Percentiles rank a stretch among this genome's conserved stretches.
Evolutionary conservation across 2,888 invertebrate species (phyloP).

Genomic region (Microctonus aethiopoides): DNA sequence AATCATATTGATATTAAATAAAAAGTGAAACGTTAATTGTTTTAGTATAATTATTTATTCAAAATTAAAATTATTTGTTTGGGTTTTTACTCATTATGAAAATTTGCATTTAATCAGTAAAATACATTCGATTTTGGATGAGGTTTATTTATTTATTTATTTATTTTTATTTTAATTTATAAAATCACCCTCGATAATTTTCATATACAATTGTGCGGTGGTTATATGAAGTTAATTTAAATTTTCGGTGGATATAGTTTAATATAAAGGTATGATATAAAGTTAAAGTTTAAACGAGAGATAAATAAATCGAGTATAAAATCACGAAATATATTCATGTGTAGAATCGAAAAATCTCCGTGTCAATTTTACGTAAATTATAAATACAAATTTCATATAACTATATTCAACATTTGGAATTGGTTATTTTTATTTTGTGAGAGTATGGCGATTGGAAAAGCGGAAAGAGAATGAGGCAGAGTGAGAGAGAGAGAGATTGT

Average conservation of each 20-base stretch:
- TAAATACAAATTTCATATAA: background rate
- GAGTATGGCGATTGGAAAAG: slow-evolving; percentile 45
- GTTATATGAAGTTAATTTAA: background rate
- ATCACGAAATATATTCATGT: background rate
- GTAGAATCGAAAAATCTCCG: background rate
- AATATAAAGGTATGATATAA: too few species aligned
- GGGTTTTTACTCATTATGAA: background rate
- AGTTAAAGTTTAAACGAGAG: background rate
- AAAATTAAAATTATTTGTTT: background rate
- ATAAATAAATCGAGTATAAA: background rate
- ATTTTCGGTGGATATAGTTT: too few species aligned
- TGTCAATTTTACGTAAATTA: background rate
- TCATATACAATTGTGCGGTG: background rate
- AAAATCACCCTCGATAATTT: background rate
- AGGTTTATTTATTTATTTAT: background rate
- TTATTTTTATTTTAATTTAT: background rate
- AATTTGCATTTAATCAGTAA: background rate
- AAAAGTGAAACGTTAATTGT: background rate
- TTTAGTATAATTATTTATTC: background rate
- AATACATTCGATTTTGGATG: background rate
- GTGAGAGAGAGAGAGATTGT: slow-evolving; percentile 49
- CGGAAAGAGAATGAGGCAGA: too few species aligned
- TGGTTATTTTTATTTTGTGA: slow-evolving; percentile 51
- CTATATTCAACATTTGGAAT: slow-evolving; percentile 31
- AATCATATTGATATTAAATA: background rate